These are phyloP conservation scores for Neodiprion fabricii DNA, from an alignment of 1,140 invertebrate genomes.

Conservation along the genomic window DNA sequence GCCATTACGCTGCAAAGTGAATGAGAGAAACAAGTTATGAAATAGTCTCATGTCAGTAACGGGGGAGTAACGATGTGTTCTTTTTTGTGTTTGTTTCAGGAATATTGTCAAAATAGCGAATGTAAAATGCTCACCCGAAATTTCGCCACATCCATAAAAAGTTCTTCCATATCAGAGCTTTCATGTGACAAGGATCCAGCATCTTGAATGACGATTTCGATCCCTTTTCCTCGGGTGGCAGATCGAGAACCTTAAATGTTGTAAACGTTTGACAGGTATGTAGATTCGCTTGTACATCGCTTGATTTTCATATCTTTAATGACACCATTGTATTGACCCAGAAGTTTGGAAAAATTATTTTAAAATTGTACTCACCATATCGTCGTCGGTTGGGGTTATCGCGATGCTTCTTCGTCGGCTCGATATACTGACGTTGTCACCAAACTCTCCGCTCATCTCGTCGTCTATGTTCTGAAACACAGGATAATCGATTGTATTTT, in stretches of 20 bases:
- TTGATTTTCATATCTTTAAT: slow-evolving; percentile 15
- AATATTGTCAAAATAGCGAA: background rate
- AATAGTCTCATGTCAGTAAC: slow-evolving; percentile 12
- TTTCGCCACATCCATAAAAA: slow-evolving; percentile 91
- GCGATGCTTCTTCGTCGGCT: slow-evolving; percentile 68
- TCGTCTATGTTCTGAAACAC: slow-evolving; percentile 67
- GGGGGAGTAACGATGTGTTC: slow-evolving; percentile 7
- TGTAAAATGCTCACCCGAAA: slow-evolving; percentile 72
- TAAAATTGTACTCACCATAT: slow-evolving; percentile 36
- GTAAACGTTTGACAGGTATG: background rate
- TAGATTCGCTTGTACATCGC: background rate
- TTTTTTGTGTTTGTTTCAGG: background rate
- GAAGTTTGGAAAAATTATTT: background rate
- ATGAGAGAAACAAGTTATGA: slow-evolving; percentile 16
- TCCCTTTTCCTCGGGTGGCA: slow-evolving; percentile 54
- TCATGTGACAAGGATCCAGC: slow-evolving; percentile 75
- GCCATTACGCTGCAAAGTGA: slow-evolving; percentile 73
- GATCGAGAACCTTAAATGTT: slow-evolving; percentile 35
- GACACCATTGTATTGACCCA: background rate
- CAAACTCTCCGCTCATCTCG: slow-evolving; percentile 86
- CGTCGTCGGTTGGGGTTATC: slow-evolving; percentile 56
- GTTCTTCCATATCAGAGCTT: slow-evolving; percentile 90
- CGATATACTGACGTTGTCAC: slow-evolving; percentile 80
- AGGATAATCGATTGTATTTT: background rate
- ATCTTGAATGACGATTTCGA: slow-evolving; percentile 63